Evolutionary conservation across 2,797 vertebrate species (phyloP).

Genomic region (Manis pentadactyla): DNA sequence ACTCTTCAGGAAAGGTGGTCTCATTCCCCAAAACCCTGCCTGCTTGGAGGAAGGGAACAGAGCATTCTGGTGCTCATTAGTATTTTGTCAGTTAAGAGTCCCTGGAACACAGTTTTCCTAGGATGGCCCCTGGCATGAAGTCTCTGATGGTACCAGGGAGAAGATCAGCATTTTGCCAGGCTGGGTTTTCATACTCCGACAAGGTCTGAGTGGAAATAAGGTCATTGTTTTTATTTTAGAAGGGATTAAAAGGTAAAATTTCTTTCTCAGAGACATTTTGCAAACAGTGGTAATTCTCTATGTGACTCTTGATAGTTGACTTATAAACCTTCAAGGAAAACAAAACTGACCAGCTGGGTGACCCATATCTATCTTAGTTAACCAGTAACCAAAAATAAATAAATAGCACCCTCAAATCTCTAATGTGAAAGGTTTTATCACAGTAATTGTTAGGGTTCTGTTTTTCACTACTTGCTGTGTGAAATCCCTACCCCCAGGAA

Average conservation of each 20-base stretch:
- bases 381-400: neutral
- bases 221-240: neutral
- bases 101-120: neutral
- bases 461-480: neutral
- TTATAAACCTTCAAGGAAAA: neutral
- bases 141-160: neutral
- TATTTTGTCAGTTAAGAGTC: neutral
- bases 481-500: conserved; percentile 5
- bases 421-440: neutral
- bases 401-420: neutral
- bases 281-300: neutral
- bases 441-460: neutral
- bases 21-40: neutral
- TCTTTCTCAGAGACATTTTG: neutral
- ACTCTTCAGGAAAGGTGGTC: conserved; percentile 57
- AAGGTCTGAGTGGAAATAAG: neutral
- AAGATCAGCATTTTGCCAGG: neutral
- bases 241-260: conserved; percentile 20
- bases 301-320: neutral
- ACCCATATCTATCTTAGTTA: neutral
- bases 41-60: neutral
- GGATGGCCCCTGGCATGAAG: neutral
- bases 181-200: neutral
- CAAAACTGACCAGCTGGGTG: neutral
- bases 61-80: neutral